Evolutionary conservation across 2,797 vertebrate genomes (phyloP), one percentile per base, ranked within the genome.

Genomic region (Huso huso): DNA sequence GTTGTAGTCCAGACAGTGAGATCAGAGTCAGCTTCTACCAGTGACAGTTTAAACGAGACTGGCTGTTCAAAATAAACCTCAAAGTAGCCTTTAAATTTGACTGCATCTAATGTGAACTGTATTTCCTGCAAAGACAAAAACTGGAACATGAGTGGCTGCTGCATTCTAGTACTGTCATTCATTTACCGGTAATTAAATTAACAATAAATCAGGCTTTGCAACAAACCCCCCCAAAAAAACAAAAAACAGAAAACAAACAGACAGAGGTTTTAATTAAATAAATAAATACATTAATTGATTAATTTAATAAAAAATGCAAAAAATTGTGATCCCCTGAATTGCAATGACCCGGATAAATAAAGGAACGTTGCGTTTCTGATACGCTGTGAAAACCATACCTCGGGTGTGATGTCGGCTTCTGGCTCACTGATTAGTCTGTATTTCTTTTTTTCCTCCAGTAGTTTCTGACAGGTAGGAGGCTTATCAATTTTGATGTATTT

Each of bases 11-110:
- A 93, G 0, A 93, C 84, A 0, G 75, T 84, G 55, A 87, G 87
- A 0, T 88, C 84, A 0, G 93, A 90, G 64, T 90, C 85, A 0
- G 69, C 81, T 72, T 94, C 92, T 10, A 87, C 74, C 62, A 93
- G 78, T 69, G 88, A 86, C 72, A 94, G 71, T 66, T 87, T 91
- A 75, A 94, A 90, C 9, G 94, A 91, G 7, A 91, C 84, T 0
- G 83, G 83, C 66, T 93, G 89, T 77, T 94, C 92, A 71, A 93
- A 83, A 73, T 90, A 93, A 6, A 89, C 93, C 72, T 94, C 92
- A 62, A 93, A 92, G 77, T 92, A 95, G 65, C 87, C 90, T 75
- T 93, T 94, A 67, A 93, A 81, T 72, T 89, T 91, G 50, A 92
- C 73, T 0, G 89, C 89, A 0, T 81, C 89, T 1, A 91, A 85